Conservation (phyloP, 1,140 invertebrate genomes). For the Pemphigus obesinymphae region DNA sequence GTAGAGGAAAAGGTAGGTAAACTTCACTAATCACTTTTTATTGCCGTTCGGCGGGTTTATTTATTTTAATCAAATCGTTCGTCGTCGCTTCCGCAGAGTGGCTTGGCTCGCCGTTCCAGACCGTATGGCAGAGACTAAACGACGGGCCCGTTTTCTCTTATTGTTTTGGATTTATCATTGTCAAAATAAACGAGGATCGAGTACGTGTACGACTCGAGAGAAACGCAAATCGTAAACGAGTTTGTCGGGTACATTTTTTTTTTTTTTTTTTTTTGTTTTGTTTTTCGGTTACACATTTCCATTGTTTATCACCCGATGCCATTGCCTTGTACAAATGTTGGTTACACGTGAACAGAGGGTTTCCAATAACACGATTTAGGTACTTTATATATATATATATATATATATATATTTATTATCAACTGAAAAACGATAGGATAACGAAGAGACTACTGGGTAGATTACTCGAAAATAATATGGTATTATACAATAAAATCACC, state of each 20-base stretch:
- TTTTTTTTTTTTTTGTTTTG: neutral
- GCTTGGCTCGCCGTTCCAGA: too few species aligned
- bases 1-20: neutral
- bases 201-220: neutral
- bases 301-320: neutral
- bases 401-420: too few species aligned
- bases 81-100: neutral
- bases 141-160: neutral
- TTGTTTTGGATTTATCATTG: conserved; percentile 27
- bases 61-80: conserved; percentile 32
- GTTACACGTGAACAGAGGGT: neutral
- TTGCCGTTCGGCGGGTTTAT: conserved; percentile 8
- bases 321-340: neutral
- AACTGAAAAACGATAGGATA: too few species aligned
- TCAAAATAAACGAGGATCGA: conserved; percentile 2
- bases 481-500: too few species aligned
- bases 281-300: neutral
- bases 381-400: too few species aligned
- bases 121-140: neutral
- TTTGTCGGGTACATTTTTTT: neutral
- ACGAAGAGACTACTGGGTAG: too few species aligned
- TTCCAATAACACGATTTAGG: neutral
- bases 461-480: too few species aligned
- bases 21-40: conserved; percentile 29
- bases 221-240: conserved; percentile 19